Base-by-base conservation (phyloP, 2,113 vertebrate genomes). In the Talpa occidentalis region DNA sequence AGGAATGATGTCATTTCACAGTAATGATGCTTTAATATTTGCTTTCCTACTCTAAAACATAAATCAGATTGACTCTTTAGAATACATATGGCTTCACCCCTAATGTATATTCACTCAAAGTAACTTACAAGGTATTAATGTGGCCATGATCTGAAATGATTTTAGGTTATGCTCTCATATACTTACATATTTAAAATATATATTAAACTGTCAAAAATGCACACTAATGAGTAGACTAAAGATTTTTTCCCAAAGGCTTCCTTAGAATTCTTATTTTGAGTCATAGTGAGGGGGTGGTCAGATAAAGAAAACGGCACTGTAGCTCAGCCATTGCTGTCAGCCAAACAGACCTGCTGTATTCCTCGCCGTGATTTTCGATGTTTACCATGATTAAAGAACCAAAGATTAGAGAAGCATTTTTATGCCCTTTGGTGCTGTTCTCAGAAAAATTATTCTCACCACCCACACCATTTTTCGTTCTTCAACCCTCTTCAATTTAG, bases 141-240 rank as follows among this genome's bases (percentile, higher is more conserved):
- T 19, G 52, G 19, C 62, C 88, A 21, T 86, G 42, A 83, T 72
- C 26, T 87, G 47, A 84, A 93, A 54, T 59, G 4, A 70, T 56
- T 86, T 67, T 86, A 47, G 6, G 6, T 16, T 94, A 26, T 60
- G 6, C 22, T 94, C 16, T n/a, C 26, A 74, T 28, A 52, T 28
- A 78, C 26, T 52, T 93, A 56, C 16, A 21, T 95, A 93, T 84
- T 90, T 80, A 60, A 95, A 92, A 92, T 30, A 49, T 52, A 40
- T 78, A 79, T 78, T 73, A 78, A 95, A 69, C 40, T 32, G 21
- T 49, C 44, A 26, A 69, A 74, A 66, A 17, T 69, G 14, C 21
- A 3, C 24, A 73, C 17, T 49, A 86, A 11, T 83, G 54, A 83
- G 22, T 78, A 90, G 35, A 60, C 11, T 59, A 19, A 15, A 40